Evolutionary conservation across 2,797 vertebrate genomes (phyloP), one percentile per base, ranked within the genome.

Genomic region (Diglossa cyanea): DNA sequence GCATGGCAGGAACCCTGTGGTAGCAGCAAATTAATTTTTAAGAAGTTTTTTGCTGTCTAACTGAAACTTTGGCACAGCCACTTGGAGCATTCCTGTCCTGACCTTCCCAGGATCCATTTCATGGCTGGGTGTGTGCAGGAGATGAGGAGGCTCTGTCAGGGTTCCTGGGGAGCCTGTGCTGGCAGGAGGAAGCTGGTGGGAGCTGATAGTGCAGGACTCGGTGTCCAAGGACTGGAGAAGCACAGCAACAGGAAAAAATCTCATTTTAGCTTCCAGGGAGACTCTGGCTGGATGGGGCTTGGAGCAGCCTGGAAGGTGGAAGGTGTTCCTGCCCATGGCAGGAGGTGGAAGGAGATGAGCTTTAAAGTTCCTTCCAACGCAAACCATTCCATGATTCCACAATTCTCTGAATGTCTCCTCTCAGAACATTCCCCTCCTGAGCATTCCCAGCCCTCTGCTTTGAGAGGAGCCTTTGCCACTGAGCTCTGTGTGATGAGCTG

Each of bases 11-110:
- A 96, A 60, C 93, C 86, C 71, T 79, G 74, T 91, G 91, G 90
- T 93, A 90, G 93, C 76, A 86, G 80, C 62, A 94, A 96, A 97
- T 96, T 95, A 96, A 96, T 74, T 90, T 95, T 95, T 79, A 74
- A 93, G 94, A 96, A 76, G 83, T 92, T 88, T 74, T 79, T 70
- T 88, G 54, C 82, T 81, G 23, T 78, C 79, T 93, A 13, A 65
- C 73, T 50, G 65, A 80, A 95, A 85, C 55, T 93, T 96, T 75
- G 78, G 51, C 44, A 12, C 8, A 53, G 63, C 16, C 57, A 19
- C 12, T 37, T 21, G 31, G 37, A 68, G 44, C 24, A 10, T 71
- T 58, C 65, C 14, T 6, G 9, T 58, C 63, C 61, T 79, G 21
- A 2, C 21, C 40, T 72, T 31, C 63, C 62, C 33, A 1, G 30